Percentiles rank a stretch among this genome's conserved stretches.
phyloP scores from a whole-genome alignment of 2,888 invertebrate species.

The Lithophane socia region DNA sequence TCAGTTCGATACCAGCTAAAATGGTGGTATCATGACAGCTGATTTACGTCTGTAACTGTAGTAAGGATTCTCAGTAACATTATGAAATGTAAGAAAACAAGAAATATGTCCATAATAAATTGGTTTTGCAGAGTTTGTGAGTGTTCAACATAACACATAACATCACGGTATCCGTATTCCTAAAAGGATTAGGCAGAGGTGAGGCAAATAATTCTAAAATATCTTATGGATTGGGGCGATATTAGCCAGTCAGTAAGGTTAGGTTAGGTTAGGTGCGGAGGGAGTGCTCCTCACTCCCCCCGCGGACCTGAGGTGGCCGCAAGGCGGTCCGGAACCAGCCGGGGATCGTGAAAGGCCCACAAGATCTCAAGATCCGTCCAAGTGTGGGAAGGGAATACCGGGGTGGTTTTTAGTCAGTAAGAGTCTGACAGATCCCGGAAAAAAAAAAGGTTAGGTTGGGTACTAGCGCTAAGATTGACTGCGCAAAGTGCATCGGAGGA shows the following conservation, averaged over 20 bases:
- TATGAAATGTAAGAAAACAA: neutral
- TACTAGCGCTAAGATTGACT: neutral
- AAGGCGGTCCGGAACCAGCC: too few species aligned
- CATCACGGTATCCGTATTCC: neutral
- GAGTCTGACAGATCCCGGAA: too few species aligned
- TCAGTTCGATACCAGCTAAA: neutral
- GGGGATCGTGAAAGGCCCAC: too few species aligned
- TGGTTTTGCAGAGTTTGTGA: neutral
- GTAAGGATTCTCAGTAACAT: neutral
- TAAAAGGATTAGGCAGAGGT: neutral
- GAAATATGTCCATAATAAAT: neutral
- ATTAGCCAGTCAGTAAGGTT: neutral
- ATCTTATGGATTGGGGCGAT: neutral
- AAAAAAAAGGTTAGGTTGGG: too few species aligned
- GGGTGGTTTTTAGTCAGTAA: too few species aligned
- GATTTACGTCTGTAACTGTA: neutral
- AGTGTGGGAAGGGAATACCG: too few species aligned
- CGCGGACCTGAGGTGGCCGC: too few species aligned
- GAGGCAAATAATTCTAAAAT: neutral
- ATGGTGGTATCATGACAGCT: neutral
- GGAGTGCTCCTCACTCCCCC: too few species aligned
- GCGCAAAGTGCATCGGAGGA: neutral
- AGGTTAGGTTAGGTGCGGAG: too few species aligned
- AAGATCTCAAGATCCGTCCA: too few species aligned
- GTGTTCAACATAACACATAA: neutral